Evolutionary conservation across 2,888 invertebrate species (phyloP).

Genomic region (Hirtodrosophila duncani): DNA sequence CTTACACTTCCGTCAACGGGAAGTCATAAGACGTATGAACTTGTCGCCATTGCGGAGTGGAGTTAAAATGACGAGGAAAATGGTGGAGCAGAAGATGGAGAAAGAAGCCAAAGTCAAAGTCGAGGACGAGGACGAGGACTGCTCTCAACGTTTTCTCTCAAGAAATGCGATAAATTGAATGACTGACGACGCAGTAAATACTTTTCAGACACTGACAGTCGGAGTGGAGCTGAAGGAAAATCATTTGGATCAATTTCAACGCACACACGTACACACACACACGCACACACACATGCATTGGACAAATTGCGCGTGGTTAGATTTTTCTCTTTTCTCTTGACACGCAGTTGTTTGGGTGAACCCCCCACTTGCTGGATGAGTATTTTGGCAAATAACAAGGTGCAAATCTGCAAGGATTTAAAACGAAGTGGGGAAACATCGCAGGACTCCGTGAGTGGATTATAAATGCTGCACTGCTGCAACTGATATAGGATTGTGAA

Average conservation of each 20-base stretch:
- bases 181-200: conserved; percentile 72
- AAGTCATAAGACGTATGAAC: conserved; percentile 73
- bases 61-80: no score
- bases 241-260: conserved; percentile 71
- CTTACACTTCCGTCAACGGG: conserved; percentile 75
- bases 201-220: conserved; percentile 62
- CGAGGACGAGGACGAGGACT: conserved; percentile 23
- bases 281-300: background rate
- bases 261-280: conserved; percentile 24
- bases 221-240: conserved; percentile 42
- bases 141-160: conserved; percentile 18
- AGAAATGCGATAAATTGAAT: conserved; percentile 73
- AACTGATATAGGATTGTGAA: no score
- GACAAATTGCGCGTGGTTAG: conserved; percentile 73
- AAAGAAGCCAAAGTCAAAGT: conserved; percentile 25
- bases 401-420: conserved; percentile 42
- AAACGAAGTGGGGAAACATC: no score
- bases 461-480: no score
- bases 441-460: conserved; percentile 40
- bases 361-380: no score
- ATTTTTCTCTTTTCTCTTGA: conserved; percentile 47
- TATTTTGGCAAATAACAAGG: conserved; percentile 50
- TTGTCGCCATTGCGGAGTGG: conserved; percentile 58
- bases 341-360: conserved; percentile 2
- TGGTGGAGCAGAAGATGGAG: no score